Evolutionary conservation across 2,113 vertebrate species (phyloP).

Genomic region (Tricholaema leucomelas): DNA sequence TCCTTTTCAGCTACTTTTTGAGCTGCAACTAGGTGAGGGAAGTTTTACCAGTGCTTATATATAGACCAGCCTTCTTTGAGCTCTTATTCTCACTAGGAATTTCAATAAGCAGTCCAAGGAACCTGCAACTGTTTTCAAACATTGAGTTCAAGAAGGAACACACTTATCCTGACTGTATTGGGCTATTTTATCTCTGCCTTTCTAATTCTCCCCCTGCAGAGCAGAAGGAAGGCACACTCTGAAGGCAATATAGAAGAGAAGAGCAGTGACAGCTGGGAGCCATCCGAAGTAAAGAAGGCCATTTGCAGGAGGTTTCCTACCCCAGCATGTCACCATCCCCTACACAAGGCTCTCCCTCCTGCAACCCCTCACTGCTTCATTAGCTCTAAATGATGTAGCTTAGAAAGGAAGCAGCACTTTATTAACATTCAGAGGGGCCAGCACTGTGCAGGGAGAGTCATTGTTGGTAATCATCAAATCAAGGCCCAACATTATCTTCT

Average conservation of each 20-base stretch:
- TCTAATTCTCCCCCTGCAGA: conserved; percentile 47
- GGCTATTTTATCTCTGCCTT: conserved; percentile 24
- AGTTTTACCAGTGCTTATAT: background rate
- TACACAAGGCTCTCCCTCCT: background rate
- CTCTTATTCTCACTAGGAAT: conserved; percentile 6
- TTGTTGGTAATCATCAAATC: background rate
- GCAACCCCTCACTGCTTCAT: background rate
- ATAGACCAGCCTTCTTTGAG: background rate
- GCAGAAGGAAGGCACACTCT: background rate
- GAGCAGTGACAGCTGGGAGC: conserved; percentile 20
- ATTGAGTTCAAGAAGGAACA: conserved; percentile 25
- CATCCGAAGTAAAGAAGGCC: background rate
- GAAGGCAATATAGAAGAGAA: background rate
- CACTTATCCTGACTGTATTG: conserved; percentile 8
- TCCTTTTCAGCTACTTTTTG: background rate
- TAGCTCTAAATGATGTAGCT: conserved; percentile 19
- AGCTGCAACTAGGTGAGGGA: background rate
- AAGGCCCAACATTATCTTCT: background rate
- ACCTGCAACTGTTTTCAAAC: conserved; percentile 38
- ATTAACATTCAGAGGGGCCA: background rate
- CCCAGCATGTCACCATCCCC: background rate
- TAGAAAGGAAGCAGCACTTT: conserved; percentile 3
- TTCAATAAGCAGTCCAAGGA: conserved; percentile 31
- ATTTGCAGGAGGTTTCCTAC: conserved; percentile 37
- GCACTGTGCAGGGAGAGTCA: background rate